Evolutionary conservation across 2,113 vertebrate species (phyloP).

Genomic region (Acinonyx jubatus): DNA sequence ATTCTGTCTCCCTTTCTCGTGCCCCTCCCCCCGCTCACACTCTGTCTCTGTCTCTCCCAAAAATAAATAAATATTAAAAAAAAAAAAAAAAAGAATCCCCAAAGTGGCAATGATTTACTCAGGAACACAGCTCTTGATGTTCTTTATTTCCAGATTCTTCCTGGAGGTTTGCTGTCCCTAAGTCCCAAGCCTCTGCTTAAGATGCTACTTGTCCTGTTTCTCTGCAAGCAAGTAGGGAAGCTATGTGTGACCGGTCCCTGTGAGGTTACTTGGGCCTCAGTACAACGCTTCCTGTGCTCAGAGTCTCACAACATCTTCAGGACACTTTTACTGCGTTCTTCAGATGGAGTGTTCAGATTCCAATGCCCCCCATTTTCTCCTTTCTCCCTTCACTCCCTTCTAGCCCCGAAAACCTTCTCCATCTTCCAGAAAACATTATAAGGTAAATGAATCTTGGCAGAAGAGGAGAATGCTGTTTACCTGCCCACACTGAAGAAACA

Average conservation of each 20-base stretch:
- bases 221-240: rapidly evolving
- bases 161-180: neutral
- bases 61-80: no score
- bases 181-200: neutral
- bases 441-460: neutral
- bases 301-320: neutral
- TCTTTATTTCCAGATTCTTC: neutral
- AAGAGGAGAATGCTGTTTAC: neutral
- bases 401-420: neutral
- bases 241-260: neutral
- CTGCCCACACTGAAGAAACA: neutral
- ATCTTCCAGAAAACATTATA: neutral
- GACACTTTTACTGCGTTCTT: neutral
- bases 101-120: neutral
- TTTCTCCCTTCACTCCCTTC: neutral
- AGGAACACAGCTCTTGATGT: neutral
- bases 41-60: no score
- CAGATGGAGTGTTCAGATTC: neutral
- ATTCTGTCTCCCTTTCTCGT: no score
- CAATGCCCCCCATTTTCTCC: neutral
- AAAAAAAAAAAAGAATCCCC: neutral
- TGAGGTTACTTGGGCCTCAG: no score
- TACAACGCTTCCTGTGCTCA: neutral
- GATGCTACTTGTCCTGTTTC: neutral
- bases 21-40: no score